Conservation (phyloP, 2,797 vertebrate genomes). For the Semaprochilodus insignis region DNA sequence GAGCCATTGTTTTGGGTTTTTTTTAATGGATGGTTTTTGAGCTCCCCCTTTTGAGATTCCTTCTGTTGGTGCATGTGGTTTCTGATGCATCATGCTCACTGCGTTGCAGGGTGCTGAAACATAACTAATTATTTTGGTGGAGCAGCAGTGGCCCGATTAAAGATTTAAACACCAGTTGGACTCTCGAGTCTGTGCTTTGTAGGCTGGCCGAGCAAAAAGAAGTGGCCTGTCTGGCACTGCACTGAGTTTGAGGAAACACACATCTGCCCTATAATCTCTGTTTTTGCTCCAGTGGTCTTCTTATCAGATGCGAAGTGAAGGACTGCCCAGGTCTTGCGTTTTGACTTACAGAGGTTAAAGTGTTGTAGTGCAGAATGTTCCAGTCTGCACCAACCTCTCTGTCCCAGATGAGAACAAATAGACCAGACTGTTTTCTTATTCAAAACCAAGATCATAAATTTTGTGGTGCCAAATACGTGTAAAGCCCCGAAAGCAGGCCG, state of each 20-base stretch:
- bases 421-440: neutral
- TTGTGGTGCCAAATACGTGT: no score
- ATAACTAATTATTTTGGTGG: constrained; percentile 76
- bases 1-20: neutral
- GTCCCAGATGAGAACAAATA: neutral
- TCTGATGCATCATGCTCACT: constrained; percentile 51
- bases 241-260: constrained; percentile 1
- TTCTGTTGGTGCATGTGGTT: constrained; percentile 52
- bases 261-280: constrained; percentile 5
- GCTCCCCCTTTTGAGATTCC: constrained; percentile 9
- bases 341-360: constrained; percentile 2
- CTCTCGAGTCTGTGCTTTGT: constrained; percentile 59
- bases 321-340: neutral
- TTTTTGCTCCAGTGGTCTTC: constrained; percentile 17
- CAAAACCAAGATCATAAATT: neutral
- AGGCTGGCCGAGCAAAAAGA: constrained; percentile 54
- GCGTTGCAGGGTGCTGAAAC: constrained; percentile 63
- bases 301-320: constrained; percentile 9
- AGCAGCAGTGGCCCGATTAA: constrained; percentile 76
- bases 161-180: constrained; percentile 74
- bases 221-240: neutral
- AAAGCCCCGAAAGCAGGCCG: no score
- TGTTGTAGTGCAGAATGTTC: neutral
- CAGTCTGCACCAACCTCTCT: neutral
- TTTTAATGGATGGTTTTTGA: neutral